Conservation (phyloP, 1,140 invertebrate genomes). For the Rhagoletis zephyria region DNA sequence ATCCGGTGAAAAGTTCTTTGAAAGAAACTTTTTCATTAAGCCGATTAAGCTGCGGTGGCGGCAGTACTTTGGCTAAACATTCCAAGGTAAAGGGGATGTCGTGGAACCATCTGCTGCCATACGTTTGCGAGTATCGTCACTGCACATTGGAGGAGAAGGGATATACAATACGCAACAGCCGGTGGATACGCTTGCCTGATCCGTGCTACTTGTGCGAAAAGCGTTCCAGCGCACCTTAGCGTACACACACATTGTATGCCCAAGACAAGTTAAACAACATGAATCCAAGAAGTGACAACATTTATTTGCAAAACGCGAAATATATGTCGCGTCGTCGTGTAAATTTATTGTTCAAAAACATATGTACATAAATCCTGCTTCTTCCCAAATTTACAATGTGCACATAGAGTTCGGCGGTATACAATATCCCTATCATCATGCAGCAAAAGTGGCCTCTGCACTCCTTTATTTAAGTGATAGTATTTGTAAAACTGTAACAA, state of each 20-base stretch:
- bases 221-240: conserved; percentile 15
- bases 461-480: conserved; percentile 57
- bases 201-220: conserved; percentile 38
- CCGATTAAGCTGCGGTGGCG: conserved; percentile 52
- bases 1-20: conserved; percentile 10
- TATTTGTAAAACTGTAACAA: neutral
- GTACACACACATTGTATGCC: neutral
- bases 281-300: conserved; percentile 55
- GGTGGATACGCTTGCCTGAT: neutral
- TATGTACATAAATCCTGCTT: neutral
- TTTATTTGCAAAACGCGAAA: conserved; percentile 54
- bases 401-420: conserved; percentile 33
- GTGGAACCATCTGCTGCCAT: conserved; percentile 7
- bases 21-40: conserved; percentile 3
- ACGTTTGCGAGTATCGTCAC: conserved; percentile 3
- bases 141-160: conserved; percentile 38
- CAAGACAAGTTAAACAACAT: conserved; percentile 35
- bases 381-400: neutral
- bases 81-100: conserved; percentile 57
- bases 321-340: conserved; percentile 16
- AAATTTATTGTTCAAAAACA: neutral
- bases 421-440: conserved; percentile 70
- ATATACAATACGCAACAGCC: neutral
- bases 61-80: conserved; percentile 57
- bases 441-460: conserved; percentile 72